Evolutionary conservation across 2,797 vertebrate genomes (phyloP).

Genomic region (Buphagus erythrorhynchus): DNA sequence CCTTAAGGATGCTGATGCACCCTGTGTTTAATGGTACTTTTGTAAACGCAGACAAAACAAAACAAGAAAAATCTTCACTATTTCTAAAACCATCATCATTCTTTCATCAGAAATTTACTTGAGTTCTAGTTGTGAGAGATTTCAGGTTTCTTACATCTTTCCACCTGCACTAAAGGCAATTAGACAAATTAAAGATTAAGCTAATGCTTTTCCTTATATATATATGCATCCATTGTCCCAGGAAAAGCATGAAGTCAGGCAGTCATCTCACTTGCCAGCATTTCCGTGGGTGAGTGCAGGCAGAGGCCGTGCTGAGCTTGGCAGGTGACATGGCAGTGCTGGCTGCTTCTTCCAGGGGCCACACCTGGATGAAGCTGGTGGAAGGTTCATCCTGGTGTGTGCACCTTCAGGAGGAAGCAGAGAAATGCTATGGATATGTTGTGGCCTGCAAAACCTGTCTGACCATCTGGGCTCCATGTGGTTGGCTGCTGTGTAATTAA

Average conservation of each 20-base stretch:
- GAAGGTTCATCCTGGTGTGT: not conserved
- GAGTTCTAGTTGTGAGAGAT: not conserved
- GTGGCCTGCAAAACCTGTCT: not conserved
- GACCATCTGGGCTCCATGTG: not conserved
- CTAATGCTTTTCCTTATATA: not conserved
- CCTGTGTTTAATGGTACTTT: not conserved
- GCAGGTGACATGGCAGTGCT: not conserved
- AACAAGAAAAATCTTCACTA: not conserved
- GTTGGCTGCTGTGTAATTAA: not conserved
- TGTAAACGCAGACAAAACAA: not conserved
- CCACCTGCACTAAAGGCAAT: not conserved
- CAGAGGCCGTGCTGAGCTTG: not conserved
- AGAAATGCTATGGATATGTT: not conserved
- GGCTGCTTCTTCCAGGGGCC: not conserved
- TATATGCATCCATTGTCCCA: not conserved
- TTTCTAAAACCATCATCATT: not conserved
- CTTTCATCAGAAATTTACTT: not conserved
- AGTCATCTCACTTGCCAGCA: not conserved
- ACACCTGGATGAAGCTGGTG: not conserved
- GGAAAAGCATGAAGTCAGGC: not conserved
- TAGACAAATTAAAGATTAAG: not conserved
- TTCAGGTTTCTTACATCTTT: not conserved
- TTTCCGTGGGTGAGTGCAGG: not conserved
- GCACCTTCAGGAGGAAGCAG: not conserved
- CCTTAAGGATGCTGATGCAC: not conserved